Conservation (phyloP, 2,797 vertebrate species). For the Gymnothorax reevesii region DNA sequence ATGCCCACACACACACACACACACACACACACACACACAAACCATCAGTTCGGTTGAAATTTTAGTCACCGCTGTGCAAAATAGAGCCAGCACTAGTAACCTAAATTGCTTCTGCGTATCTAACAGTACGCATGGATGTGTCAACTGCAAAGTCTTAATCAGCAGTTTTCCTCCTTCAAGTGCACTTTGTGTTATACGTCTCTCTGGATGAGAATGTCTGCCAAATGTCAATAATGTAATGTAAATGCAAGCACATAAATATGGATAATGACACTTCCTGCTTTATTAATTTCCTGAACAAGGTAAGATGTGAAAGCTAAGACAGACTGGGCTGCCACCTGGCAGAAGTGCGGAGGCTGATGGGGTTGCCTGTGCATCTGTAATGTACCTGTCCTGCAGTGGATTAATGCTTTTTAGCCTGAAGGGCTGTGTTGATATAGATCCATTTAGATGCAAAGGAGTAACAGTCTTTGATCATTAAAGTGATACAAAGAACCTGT, state of each 20-base stretch:
- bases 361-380: not conserved
- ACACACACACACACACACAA: not conserved
- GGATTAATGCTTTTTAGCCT: conserved; percentile 7
- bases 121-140: not conserved
- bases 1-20: not conserved
- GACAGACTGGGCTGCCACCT: not conserved
- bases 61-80: not conserved
- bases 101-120: not conserved
- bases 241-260: not conserved
- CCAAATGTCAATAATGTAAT: not conserved
- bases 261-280: not conserved
- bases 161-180: too few relatives aligned
- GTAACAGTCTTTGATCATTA: conserved; percentile 45
- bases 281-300: not conserved
- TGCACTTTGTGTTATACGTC: too few relatives aligned
- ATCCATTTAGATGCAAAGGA: conserved; percentile 42
- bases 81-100: not conserved
- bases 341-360: not conserved
- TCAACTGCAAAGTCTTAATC: not conserved
- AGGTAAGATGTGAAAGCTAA: not conserved
- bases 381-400: not conserved
- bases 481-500: conserved; percentile 11
- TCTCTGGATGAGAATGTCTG: too few relatives aligned
- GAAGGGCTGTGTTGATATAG: conserved; percentile 33
- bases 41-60: too few relatives aligned